Percentiles rank a stretch among this genome's conserved stretches.
phyloP scores from a whole-genome alignment of 2,797 vertebrate species.

The Myripristis jacobus region DNA sequence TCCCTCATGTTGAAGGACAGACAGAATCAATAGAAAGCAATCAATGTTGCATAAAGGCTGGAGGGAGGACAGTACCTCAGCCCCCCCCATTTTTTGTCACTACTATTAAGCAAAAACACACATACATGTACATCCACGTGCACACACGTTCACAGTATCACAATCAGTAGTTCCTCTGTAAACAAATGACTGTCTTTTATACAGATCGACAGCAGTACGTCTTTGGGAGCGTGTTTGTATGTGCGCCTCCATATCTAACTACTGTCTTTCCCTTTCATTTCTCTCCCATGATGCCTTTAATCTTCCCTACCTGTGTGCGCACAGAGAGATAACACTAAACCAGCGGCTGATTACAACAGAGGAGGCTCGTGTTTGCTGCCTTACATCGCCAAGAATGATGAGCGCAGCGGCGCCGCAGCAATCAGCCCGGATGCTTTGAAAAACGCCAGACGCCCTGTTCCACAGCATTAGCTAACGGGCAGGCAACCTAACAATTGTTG shows the following conservation, averaged over 20 bases:
- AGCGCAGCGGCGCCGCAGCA: background rate
- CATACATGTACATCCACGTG: background rate
- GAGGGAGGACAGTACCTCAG: constrained; percentile 45
- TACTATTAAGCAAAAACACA: constrained; percentile 24
- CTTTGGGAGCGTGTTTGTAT: constrained; percentile 22
- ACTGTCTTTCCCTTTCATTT: constrained; percentile 29
- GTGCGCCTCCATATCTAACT: constrained; percentile 22
- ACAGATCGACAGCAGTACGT: background rate
- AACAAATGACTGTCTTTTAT: constrained; percentile 11
- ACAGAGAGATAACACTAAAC: constrained; percentile 28
- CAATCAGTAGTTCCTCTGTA: constrained; percentile 22
- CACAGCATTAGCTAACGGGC: constrained; percentile 22
- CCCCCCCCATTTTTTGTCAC: constrained; percentile 23
- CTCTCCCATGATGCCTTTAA: constrained; percentile 50
- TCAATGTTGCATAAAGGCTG: constrained; percentile 80
- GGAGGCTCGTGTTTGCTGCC: background rate
- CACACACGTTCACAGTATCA: constrained; percentile 41
- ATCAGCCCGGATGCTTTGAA: background rate
- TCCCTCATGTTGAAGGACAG: constrained; percentile 75
- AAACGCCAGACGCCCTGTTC: background rate
- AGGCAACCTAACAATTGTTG: background rate
- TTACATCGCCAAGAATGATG: constrained; percentile 7
- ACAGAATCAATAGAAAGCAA: constrained; percentile 79
- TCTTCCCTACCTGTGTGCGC: constrained; percentile 47
- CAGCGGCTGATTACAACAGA: constrained; percentile 26